Evolutionary conservation across 2,113 vertebrate species (phyloP), one percentile per base, ranked within the genome.

Genomic region (Camelus bactrianus): DNA sequence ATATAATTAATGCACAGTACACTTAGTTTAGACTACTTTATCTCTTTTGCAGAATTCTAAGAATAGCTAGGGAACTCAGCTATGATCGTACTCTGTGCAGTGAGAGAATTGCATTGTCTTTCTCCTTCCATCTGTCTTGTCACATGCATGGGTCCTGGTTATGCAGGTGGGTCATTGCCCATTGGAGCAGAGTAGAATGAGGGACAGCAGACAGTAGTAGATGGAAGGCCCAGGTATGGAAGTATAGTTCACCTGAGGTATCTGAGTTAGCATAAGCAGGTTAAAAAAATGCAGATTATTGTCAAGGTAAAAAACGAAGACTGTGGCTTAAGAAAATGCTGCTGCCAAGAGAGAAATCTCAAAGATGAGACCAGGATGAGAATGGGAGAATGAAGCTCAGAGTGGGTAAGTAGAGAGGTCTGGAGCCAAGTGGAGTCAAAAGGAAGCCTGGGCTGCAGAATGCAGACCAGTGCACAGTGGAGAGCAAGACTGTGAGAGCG

Each of bases 21-120:
- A 70, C 30, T 93, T 73, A 38, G 60, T 79, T 72, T 79, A 70
- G 50, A 75, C 52, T 62, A 32, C 52, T 95, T 56, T 65, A 35
- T 96, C 17, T 88, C 70, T 75, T 84, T 81, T 92, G 42, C 52
- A 67, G 79, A 54, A 9, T 75, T 96, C 17, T 87, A 48, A 64
- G 58, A 62, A 70, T 56, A 82, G 22, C n/a, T 50, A 38, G 32
- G 13, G 8, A 85, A 38, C 38, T 91, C 60, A 85, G 26, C 35
- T 62, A 1, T 87, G 48, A 22, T 60, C 54, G 14, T 50, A 4
- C 17, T 79, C 16, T 79, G n/a, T 42, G 7, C 75, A 64, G 50
- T 80, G 54, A 87, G 54, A 76, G 48, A 83, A 75, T 70, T 62
- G 12, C 70, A 26, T 16, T 76, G 13, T 30, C 26, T 60, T 52